Percentiles rank a stretch among this genome's conserved stretches.
These are phyloP conservation scores for Laupala kohalensis DNA, from an alignment of 1,140 invertebrate species.

Conservation along the genomic window DNA sequence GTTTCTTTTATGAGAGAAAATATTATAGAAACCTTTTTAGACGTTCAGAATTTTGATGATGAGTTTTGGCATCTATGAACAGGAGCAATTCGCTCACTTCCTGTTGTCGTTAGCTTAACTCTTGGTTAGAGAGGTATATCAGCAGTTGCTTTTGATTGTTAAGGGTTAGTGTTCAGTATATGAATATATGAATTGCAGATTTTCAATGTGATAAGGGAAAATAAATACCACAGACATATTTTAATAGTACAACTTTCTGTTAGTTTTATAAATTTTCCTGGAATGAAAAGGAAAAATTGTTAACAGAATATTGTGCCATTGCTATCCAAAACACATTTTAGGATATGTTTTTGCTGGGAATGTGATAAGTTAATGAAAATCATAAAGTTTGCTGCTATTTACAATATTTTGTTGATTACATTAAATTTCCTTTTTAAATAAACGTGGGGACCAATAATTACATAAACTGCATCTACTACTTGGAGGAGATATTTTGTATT, in stretches of 20 bases:
- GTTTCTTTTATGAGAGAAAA: neutral
- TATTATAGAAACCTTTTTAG: neutral
- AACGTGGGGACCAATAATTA: neutral
- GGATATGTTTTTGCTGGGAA: neutral
- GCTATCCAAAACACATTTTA: neutral
- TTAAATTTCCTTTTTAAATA: neutral
- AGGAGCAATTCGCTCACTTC: neutral
- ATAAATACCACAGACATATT: neutral
- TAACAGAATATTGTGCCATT: neutral
- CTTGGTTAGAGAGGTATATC: neutral
- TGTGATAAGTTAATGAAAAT: neutral
- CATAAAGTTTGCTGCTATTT: neutral
- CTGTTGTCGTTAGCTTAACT: neutral
- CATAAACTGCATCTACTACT: neutral
- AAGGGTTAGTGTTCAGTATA: neutral
- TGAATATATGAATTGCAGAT: neutral
- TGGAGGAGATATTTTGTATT: neutral
- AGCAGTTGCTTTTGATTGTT: neutral
- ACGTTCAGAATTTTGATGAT: neutral
- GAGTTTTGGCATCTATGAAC: neutral
- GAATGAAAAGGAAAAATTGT: neutral
- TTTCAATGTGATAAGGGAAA: neutral
- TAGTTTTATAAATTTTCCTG: neutral
- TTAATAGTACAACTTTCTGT: neutral
- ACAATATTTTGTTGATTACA: neutral